Base-by-base conservation (phyloP, 2,888 invertebrate species). In the Troides helena region DNA sequence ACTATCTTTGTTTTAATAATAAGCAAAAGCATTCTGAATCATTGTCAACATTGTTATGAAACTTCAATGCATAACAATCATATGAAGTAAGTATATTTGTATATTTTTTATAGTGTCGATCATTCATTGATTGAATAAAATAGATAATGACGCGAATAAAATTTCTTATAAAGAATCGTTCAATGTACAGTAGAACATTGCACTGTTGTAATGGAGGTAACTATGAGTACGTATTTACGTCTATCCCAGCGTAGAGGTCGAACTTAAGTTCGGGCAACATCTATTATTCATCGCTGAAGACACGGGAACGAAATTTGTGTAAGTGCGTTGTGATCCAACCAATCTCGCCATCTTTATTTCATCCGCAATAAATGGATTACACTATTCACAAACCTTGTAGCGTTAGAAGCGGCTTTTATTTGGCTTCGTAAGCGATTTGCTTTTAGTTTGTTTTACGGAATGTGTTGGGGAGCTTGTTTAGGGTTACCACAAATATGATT, bases 271-370 rank as follows among this genome's bases (percentile, higher is more conserved):
- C 80, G 81, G 81, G 80, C 77, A 81, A 77, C 84, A 90, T 92
- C 85, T 89, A 90, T 90, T 90, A 92, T 92, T 91, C 89, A 92
- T 88, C 81, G 79, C 75, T 80, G 86, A 89, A 90, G 90, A 90
- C 89, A 90, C 84, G 87, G 84, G 83, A 88, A 88, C 83, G 86
- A 89, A 90, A 90, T 90, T 90, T 90, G 90, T 90, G 87, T 89
- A 90, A 90, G 89, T 90, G 89, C 84, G 88, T 88, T 89, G 89
- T 89, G 90, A 90, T 89, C 88, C 87, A 85, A 82, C 85, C 90
- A 88, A 90, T 90, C 87, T 88, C 83, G 81, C 82, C 84, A 89
- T 89, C 86, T 88, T 90, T 90, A 90, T 91, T 91, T 89, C 85
- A 88, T 89, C 87, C 84, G 76, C 84, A 82, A 87, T 91, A 91